Conservation (phyloP, 1,140 invertebrate species). For the Heliothis subflexa region DNA sequence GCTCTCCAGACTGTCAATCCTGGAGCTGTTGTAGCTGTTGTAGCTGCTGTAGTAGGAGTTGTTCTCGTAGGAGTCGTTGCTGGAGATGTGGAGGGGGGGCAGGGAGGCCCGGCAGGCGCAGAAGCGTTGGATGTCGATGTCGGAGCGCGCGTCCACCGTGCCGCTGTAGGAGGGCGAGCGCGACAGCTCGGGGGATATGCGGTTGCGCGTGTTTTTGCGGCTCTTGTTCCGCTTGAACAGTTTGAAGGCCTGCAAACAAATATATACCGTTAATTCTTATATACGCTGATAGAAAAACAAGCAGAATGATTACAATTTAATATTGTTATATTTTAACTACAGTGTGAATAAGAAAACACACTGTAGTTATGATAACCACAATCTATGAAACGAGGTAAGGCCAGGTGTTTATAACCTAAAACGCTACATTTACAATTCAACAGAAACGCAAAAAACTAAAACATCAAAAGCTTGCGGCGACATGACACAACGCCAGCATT, state of each 20-base stretch:
- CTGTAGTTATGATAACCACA: not conserved
- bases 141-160: conserved; percentile 73
- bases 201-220: conserved; percentile 68
- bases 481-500: not conserved
- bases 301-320: not conserved
- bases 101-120: conserved; percentile 72
- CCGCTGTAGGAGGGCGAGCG: conserved; percentile 73
- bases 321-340: too few species aligned
- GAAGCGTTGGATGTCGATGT: conserved; percentile 76
- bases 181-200: conserved; percentile 71
- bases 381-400: not conserved
- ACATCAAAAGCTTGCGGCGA: not conserved
- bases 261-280: conserved; percentile 43
- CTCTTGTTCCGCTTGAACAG: conserved; percentile 76
- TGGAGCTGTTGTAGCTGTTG: conserved; percentile 58
- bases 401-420: not conserved
- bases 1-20: conserved; percentile 50
- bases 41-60: conserved; percentile 66
- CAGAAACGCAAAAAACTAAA: not conserved
- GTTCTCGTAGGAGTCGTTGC: conserved; percentile 64
- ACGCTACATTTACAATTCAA: not conserved
- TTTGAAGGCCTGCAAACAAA: conserved; percentile 80
- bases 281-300: not conserved
- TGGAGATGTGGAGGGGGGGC: conserved; percentile 59
- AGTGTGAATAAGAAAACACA: not conserved